Base-by-base conservation (phyloP, 2,888 invertebrate species). In the Cheilosia soror region DNA sequence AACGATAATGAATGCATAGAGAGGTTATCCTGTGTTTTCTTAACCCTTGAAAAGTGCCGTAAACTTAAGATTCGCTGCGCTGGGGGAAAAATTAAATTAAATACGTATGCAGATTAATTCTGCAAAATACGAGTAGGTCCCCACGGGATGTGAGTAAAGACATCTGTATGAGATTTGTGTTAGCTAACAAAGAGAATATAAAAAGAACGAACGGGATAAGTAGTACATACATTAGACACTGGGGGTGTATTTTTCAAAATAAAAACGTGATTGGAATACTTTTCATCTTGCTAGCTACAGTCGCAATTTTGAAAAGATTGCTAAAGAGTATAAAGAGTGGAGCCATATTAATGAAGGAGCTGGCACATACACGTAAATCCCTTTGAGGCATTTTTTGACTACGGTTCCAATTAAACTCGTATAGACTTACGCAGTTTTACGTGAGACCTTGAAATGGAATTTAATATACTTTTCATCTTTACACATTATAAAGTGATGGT, bases 81-180 rank as follows among this genome's bases (percentile, higher is more conserved):
- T 62, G 40, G 44, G 75, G 66, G 37, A 37, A 80, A 79, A 80
- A 76, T 85, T 85, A 76, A 85, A 85, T 85, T 85, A 85, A 85
- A 80, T 65, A 47, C 76, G 72, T 71, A 85, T 76, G 75, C 84
- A 85, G 84, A 85, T 80, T 76, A 80, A 76, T 85, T 72, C 53
- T 65, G 33, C 57, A 49, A 51, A 80, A 76, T 84, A 69, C 20
- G 20, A 20, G 20, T 20, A 20, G 65, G 58, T 49, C 47, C 25
- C 31, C 47, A 47, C 20, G 20, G 47, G 20, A 20, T 47, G 20
- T 53, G 27, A 2, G 29, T 11, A 31, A 4, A 13, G 13, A 57
- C 37, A 37, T 40, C 5, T 51, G 44, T 37, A 37, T 37, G 33
- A 37, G 33, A 37, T 37, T 11, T 11, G 1, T 11, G 37, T 37